Evolutionary conservation across 1,140 invertebrate species (phyloP), one percentile per base, ranked within the genome.

Genomic region (Campodea augens): DNA sequence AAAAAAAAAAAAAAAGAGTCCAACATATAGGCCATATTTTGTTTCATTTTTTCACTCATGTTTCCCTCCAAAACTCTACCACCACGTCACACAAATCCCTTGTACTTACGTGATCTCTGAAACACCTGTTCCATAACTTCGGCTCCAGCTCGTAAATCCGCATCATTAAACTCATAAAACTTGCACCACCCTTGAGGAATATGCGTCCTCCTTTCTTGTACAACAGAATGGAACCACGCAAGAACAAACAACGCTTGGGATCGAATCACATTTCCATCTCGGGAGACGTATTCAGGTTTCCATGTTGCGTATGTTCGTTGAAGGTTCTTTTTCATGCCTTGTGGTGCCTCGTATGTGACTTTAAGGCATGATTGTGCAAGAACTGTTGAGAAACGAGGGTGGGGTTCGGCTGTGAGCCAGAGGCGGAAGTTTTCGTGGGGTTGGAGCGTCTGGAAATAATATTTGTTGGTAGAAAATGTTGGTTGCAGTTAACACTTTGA

Each of bases 151-250:
- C 75, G 69, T 0, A 93, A 62, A 63, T 95, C 90, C 1, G 78
- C 72, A 50, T 82, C 75, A 27, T 76, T 84, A 64, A 92, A 93
- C 55, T 93, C 88, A 60, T 95, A 95, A 57, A 77, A 81, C 58
- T 82, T 84, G 0, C 75, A 78, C 84, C 85, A 89, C 2, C 82
- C 84, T 66, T 82, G 78, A 5, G 81, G 85, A 51, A 90, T 84
- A 57, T 75, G 92, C 49, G 74, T 80, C 48, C 89, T 65, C 41
- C 90, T 68, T 63, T 95, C 89, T 58, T 92, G 86, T 18, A 92
- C 60, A 4, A 91, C 68, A 0, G 88, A 84, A 59, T 92, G 86
- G 45, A 89, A 69, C 75, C 81, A 87, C 5, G 80, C 72, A 7
- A 89, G 56, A 2, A 75, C 66, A 57, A 89, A 79, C 29, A 77